Evolutionary conservation across 2,797 vertebrate species (phyloP), one percentile per base, ranked within the genome.

Genomic region (Typhlichthys eigenmanni): DNA sequence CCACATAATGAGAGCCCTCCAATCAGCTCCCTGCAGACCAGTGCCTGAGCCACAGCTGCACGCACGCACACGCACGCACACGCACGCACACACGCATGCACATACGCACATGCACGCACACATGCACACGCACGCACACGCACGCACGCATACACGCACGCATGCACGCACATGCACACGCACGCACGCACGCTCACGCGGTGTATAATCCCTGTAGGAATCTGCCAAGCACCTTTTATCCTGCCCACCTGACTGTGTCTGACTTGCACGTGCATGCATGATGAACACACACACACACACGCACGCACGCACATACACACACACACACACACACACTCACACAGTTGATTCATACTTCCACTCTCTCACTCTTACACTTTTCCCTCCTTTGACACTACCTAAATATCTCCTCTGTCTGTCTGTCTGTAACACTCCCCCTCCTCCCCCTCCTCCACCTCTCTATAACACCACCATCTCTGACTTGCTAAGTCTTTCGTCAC

Each of bases 11-110:
- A 95, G 95, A 88, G 89, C 74, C 85, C 78, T 58, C 91, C 93
- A 95, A 94, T 95, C 94, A 95, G 94, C 93, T 93, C 93, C 88
- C 94, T 93, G 93, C 95, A 95, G 89, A 92, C 83, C 48, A 58
- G 75, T 83, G 87, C 90, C 88, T 84, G 73, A 77, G 63, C 16
- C 46, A 63, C 55, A 86, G 87, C 43, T 81, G 55, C 77, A 71
- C 78, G 66, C 57, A 47, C 57, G 60, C 57, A 50, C 55, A 29
- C 64, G 60, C 64, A 45, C 67, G 64, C 1, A 2, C 17, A 19
- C 17, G 17, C 53, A 49, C 53, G 9, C 48, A 13, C 1, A 3
- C 52, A 46, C 67, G 52, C 62, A 61, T 61, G 45, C 62, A 68
- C 60, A 50, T n/a, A n/a, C n/a, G n/a, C n/a, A n/a, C n/a, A n/a